Conservation (phyloP, 1,140 invertebrate genomes). For the Nasonia vitripennis region DNA sequence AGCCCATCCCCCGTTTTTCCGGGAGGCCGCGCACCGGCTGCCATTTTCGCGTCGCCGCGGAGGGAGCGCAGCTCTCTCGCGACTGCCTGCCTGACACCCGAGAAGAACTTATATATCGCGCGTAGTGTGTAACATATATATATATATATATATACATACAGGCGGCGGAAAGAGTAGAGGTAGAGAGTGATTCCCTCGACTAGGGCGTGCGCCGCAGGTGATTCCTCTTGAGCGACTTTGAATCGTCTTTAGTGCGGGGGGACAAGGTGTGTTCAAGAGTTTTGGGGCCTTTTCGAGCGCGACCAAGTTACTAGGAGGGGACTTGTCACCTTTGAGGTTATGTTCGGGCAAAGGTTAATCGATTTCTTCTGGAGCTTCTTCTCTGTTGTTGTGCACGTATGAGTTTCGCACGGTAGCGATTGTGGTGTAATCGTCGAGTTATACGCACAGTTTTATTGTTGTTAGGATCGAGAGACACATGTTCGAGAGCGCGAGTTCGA, state of each 20-base stretch:
- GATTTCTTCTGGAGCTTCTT: not conserved
- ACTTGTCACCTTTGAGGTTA: not conserved
- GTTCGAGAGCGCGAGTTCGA: not conserved
- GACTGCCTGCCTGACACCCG: not conserved
- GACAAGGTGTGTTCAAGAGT: too few species aligned
- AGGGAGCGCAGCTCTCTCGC: slow-evolving; percentile 24
- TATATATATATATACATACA: not conserved
- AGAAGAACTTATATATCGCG: not conserved
- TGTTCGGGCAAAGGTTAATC: not conserved
- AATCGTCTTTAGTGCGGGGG: not conserved
- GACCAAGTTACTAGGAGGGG: too few species aligned
- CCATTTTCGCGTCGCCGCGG: slow-evolving; percentile 43
- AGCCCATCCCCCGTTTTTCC: slow-evolving; percentile 31
- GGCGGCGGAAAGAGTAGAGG: not conserved
- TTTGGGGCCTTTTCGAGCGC: not conserved
- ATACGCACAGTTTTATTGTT: not conserved
- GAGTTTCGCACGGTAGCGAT: not conserved
- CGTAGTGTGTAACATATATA: not conserved
- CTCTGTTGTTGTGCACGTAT: not conserved
- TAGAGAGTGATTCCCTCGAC: slow-evolving; percentile 3
- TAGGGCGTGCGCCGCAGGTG: slow-evolving; percentile 35
- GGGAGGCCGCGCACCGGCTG: slow-evolving; percentile 34
- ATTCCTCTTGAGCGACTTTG: not conserved
- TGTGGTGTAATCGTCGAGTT: not conserved
- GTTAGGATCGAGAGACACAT: not conserved